A percentile compares a stretch with the other conserved stretches of the same genome.
These are phyloP conservation scores for Amphiduros pacificus DNA, from an alignment of 2,888 invertebrate genomes.

Conservation along the genomic window DNA sequence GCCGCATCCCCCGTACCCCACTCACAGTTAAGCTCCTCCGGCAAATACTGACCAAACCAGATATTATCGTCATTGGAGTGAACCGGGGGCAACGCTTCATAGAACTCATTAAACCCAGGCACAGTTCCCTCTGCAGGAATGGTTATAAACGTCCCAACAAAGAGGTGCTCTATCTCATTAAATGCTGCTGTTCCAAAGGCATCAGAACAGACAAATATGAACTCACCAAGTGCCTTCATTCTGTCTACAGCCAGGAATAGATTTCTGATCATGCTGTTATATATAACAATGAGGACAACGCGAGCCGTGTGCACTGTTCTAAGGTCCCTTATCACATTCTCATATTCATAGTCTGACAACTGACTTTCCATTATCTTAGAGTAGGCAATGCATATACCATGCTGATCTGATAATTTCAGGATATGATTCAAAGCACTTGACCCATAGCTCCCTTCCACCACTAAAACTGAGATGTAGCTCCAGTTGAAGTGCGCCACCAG, in stretches of 20 bases:
- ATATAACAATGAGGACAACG: neutral
- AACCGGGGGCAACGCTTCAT: neutral
- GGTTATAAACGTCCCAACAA: neutral
- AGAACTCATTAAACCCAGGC: slow-evolving; percentile 4
- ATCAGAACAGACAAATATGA: slow-evolving; percentile 9
- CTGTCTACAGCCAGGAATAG: neutral
- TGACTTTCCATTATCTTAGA: neutral
- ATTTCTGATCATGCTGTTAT: neutral
- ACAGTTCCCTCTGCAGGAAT: neutral
- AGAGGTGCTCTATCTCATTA: neutral
- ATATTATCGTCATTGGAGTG: slow-evolving; percentile 22
- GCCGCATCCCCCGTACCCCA: neutral
- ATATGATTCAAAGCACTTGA: neutral
- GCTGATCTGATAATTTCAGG: neutral
- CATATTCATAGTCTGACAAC: neutral
- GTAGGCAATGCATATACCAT: slow-evolving; percentile 5
- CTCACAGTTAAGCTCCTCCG: slow-evolving; percentile 7
- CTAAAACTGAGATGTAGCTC: neutral
- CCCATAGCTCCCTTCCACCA: neutral
- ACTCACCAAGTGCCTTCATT: neutral
- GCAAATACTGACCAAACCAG: slow-evolving; percentile 29
- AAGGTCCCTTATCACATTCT: neutral
- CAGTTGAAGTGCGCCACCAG: neutral
- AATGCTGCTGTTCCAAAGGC: slow-evolving; percentile 1
- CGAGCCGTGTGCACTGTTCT: neutral